These are phyloP conservation scores for Geotrypetes seraphini DNA, from an alignment of 2,797 vertebrate genomes.

Conservation along the genomic window DNA sequence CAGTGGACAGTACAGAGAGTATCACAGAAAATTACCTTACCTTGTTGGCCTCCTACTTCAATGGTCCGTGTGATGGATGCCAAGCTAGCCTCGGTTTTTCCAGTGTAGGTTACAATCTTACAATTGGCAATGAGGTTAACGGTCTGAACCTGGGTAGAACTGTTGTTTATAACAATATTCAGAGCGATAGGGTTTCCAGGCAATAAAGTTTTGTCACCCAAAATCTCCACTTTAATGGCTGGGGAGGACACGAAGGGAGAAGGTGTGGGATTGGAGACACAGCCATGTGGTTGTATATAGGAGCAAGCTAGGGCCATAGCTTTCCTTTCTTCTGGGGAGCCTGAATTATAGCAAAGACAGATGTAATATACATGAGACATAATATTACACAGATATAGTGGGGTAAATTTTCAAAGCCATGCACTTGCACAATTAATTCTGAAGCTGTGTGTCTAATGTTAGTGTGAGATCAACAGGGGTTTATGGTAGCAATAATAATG, in stretches of 20 bases:
- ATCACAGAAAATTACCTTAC: slow-evolving; percentile 10
- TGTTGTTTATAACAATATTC: slow-evolving; percentile 18
- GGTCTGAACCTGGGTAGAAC: slow-evolving; percentile 16
- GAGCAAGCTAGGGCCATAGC: slow-evolving; percentile 25
- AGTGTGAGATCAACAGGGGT: too few species aligned
- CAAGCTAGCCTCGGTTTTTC: slow-evolving; percentile 29
- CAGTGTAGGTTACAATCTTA: slow-evolving; percentile 46
- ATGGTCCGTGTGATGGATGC: slow-evolving; percentile 22
- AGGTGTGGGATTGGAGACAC: background rate
- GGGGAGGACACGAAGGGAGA: background rate
- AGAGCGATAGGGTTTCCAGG: slow-evolving; percentile 38
- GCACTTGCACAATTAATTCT: too few species aligned
- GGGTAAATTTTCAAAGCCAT: too few species aligned
- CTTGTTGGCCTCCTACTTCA: slow-evolving; percentile 23
- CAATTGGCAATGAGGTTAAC: slow-evolving; percentile 22
- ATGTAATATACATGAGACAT: too few species aligned
- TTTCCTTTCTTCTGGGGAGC: slow-evolving; percentile 31
- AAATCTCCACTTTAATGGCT: slow-evolving; percentile 21
- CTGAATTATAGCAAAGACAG: slow-evolving; percentile 21
- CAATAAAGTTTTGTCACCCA: slow-evolving; percentile 9
- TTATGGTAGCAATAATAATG: too few species aligned
- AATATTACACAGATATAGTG: too few species aligned
- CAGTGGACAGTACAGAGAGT: too few species aligned
- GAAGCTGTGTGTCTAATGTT: too few species aligned
- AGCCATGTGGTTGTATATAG: background rate